phyloP scores from a whole-genome alignment of 2,888 invertebrate species.

The Cantharis flavilabris region DNA sequence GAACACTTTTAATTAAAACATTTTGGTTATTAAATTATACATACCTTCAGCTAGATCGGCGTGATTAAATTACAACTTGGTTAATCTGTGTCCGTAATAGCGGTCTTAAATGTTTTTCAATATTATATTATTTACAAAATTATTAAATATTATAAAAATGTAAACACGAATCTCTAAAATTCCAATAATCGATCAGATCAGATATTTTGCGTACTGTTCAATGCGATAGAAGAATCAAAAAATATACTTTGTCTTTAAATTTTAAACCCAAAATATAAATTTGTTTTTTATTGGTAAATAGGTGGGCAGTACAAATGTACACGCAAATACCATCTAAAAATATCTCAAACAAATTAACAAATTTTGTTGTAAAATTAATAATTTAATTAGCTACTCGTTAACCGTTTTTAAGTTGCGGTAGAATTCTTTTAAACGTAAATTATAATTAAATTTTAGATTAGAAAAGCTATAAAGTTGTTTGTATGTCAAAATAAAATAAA shows the following conservation, averaged over 20 bases:
- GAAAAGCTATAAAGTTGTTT: background rate
- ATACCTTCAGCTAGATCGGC: background rate
- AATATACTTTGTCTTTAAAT: too few species aligned
- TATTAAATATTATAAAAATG: too few species aligned
- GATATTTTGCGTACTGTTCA: too few species aligned
- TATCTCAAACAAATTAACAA: background rate
- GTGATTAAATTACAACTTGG: background rate
- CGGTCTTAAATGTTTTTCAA: background rate
- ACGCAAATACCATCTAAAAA: background rate
- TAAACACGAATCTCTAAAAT: too few species aligned
- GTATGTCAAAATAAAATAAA: background rate
- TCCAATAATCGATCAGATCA: too few species aligned
- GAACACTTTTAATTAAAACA: background rate
- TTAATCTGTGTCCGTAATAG: background rate
- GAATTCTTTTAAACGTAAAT: background rate
- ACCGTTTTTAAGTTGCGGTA: too few species aligned
- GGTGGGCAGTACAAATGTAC: background rate
- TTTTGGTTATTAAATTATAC: background rate
- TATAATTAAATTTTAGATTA: background rate
- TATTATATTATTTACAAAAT: background rate
- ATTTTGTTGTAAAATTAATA: background rate
- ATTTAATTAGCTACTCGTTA: too few species aligned
- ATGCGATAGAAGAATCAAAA: too few species aligned
- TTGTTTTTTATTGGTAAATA: background rate
- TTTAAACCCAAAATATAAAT: background rate